phyloP scores from a whole-genome alignment of 2,113 vertebrate genomes.

The Ahaetulla prasina region DNA sequence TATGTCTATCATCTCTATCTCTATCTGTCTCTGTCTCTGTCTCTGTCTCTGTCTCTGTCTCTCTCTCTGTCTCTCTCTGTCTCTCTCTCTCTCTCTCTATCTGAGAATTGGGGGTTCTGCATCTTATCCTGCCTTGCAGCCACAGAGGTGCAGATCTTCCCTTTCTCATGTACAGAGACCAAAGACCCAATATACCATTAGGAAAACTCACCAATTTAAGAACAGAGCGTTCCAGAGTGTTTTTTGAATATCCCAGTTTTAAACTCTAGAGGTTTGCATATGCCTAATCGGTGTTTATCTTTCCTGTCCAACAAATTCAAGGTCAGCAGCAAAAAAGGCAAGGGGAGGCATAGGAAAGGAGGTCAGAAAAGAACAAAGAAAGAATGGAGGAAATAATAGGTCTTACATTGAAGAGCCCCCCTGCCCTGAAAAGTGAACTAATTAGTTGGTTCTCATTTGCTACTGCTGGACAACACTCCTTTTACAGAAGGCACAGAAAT shows the following conservation, averaged over 20 bases:
- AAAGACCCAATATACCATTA: background rate
- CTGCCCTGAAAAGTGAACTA: background rate
- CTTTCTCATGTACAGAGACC: background rate
- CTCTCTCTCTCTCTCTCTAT: no score
- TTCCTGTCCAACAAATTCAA: background rate
- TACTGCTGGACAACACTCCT: background rate
- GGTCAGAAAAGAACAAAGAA: background rate
- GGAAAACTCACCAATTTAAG: background rate
- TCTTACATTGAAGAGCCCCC: background rate
- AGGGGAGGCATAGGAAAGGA: background rate
- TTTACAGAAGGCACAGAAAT: background rate
- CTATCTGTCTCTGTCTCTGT: no score
- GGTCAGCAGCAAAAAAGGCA: background rate
- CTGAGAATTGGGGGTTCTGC: background rate
- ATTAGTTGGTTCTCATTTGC: background rate
- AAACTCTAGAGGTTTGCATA: background rate
- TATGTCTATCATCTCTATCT: no score
- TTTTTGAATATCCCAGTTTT: background rate
- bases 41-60: no score
- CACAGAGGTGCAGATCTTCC: background rate
- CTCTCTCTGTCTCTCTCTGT: no score
- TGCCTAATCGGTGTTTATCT: background rate
- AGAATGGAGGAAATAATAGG: background rate
- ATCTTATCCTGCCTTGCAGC: background rate
- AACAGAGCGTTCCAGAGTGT: background rate